Evolutionary conservation across 1,140 invertebrate genomes (phyloP), one percentile per base, ranked within the genome.

Genomic region (Bombyx mandarina): DNA sequence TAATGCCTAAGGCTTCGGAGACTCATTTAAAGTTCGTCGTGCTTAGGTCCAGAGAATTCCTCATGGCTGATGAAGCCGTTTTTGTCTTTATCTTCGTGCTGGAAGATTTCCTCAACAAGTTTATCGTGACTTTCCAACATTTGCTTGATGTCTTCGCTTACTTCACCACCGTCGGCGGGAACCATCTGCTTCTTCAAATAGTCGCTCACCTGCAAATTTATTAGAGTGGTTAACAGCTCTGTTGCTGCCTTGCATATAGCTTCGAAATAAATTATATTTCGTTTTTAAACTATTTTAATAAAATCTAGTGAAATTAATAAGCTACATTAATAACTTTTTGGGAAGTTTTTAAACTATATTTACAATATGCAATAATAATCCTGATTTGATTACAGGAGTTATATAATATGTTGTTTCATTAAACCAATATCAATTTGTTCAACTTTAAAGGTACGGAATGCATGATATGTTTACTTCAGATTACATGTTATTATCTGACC

Each of bases 31-130:
- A 99, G 92, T 88, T 99, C 97, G 81, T 99, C 97, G 87, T 98
- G 97, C 82, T 98, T 99, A 12, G 97, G 97, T 7, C 97, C 97
- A 26, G 94, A 97, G 90, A 99, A 99, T 84, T 99, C 97, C 43
- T 96, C 95, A 86, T 97, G 94, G 55, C 96, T 97, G 68, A 99
- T 99, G 88, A 93, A 97, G 45, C 97, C 97, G 76, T 98, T 97
- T 84, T 96, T 97, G 82, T 98, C 96, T 80, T 95, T 95, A 79
- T 98, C 96, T 88, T 99, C 97, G 78, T 98, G 97, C 80, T 97
- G 94, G 91, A 99, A 98, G 65, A 98, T 98, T 75, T 98, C 97
- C 79, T 98, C 96, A 2, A 98, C 95, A 22, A 98, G 90, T 80
- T 97, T 97, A 78, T 98, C 96, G 80, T 98, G 95, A 72, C 97